Evolutionary conservation across 2,888 invertebrate genomes (phyloP).

Genomic region (Noctua janthe): DNA sequence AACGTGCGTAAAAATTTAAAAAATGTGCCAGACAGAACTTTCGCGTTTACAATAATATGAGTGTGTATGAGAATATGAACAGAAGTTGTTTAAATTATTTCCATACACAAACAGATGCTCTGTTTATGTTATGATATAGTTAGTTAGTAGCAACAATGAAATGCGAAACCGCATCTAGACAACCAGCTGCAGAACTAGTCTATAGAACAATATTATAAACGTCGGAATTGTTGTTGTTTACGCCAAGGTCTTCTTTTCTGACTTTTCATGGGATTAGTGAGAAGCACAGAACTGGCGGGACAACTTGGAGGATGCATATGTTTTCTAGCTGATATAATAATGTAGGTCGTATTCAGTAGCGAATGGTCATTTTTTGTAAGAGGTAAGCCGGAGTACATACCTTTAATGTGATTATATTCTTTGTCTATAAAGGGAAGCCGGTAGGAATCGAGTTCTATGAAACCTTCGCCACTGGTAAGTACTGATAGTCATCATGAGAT

Average conservation of each 20-base stretch:
- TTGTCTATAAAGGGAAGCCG: no score
- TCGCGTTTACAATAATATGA: neutral
- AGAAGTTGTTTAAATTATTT: neutral
- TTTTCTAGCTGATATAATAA: no score
- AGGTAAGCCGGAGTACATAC: no score
- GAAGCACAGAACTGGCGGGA: neutral
- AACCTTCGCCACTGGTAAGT: no score
- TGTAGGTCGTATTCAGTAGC: no score
- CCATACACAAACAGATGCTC: constrained; percentile 8
- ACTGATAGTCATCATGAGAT: neutral
- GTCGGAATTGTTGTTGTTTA: neutral
- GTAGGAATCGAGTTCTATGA: no score
- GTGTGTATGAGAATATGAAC: neutral
- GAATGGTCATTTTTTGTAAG: no score
- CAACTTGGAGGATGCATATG: neutral
- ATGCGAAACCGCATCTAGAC: constrained; percentile 41
- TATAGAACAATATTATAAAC: neutral
- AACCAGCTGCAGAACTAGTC: constrained; percentile 29
- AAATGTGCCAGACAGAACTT: no score
- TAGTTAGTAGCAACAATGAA: constrained; percentile 38
- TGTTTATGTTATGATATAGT: constrained; percentile 28
- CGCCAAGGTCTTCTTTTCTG: neutral
- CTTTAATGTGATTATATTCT: no score
- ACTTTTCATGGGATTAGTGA: neutral
- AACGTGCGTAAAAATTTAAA: neutral